Conservation (phyloP, 2,113 vertebrate species). For the Anas platyrhynchos region DNA sequence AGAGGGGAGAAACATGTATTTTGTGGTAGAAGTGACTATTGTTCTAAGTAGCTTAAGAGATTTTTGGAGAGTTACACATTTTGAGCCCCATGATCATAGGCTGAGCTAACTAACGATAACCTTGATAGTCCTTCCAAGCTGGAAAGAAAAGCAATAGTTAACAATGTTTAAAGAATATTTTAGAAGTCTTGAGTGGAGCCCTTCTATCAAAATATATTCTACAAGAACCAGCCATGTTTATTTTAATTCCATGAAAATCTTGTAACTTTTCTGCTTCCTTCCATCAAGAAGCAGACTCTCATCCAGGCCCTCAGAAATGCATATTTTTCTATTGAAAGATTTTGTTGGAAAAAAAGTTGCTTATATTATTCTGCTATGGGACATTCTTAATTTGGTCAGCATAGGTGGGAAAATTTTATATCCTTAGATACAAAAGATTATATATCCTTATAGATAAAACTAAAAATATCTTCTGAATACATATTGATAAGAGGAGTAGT, state of each 20-base stretch:
- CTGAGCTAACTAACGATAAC: neutral
- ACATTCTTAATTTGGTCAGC: neutral
- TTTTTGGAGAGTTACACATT: neutral
- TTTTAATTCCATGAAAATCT: neutral
- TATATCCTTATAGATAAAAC: constrained; percentile 28
- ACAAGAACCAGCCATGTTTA: neutral
- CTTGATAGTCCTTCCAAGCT: neutral
- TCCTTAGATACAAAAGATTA: neutral
- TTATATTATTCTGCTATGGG: neutral
- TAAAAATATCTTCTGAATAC: constrained; percentile 35
- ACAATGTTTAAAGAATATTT: neutral
- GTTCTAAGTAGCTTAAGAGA: neutral
- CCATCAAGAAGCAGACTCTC: neutral
- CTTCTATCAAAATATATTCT: neutral
- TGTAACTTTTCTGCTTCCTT: neutral
- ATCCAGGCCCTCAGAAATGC: neutral
- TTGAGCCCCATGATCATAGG: neutral
- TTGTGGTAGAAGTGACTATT: neutral
- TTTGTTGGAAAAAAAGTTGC: neutral
- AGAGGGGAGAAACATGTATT: neutral
- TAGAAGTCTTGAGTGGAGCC: neutral
- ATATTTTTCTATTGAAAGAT: neutral
- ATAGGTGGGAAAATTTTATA: neutral
- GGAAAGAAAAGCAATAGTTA: neutral
- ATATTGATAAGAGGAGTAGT: neutral